phyloP scores from a whole-genome alignment of 2,888 invertebrate species.

The Hyposoter dolosus region DNA sequence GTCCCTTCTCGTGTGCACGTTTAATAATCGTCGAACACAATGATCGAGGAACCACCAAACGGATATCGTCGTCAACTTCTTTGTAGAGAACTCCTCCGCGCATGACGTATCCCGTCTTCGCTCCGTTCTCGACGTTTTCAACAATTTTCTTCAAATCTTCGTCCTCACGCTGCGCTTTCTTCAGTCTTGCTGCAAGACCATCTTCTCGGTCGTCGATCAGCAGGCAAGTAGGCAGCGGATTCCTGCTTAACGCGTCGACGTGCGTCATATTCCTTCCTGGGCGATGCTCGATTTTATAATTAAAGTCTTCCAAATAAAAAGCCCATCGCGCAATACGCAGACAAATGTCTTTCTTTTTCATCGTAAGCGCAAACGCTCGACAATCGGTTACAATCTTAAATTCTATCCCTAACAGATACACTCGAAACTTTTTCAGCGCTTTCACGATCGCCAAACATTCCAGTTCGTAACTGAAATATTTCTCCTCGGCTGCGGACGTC shows the following conservation, averaged over 20 bases:
- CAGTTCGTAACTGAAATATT: too few species aligned
- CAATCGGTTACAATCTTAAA: too few species aligned
- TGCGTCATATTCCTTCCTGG: slow-evolving; percentile 68
- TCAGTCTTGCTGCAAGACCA: not conserved
- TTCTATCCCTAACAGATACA: too few species aligned
- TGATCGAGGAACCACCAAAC: slow-evolving; percentile 60
- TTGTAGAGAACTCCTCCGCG: slow-evolving; percentile 57
- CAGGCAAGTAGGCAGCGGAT: slow-evolving; percentile 52
- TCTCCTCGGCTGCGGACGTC: too few species aligned
- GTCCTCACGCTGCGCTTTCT: slow-evolving; percentile 45
- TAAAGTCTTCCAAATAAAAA: slow-evolving; percentile 67
- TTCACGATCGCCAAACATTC: too few species aligned
- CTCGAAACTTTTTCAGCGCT: too few species aligned
- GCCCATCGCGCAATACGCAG: not conserved
- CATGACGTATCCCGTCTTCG: slow-evolving; percentile 13
- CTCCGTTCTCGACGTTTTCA: not conserved
- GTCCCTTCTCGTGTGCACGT: slow-evolving; percentile 64
- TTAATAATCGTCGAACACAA: slow-evolving; percentile 63
- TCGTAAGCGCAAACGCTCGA: not conserved
- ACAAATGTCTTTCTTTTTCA: not conserved
- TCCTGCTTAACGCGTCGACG: slow-evolving; percentile 68
- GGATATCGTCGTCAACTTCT: slow-evolving; percentile 48
- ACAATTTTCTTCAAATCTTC: slow-evolving; percentile 21
- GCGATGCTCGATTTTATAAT: slow-evolving; percentile 66
- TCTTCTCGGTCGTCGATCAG: not conserved